Base-by-base conservation (phyloP, 2,888 invertebrate genomes). In the Amaurobius ferox region DNA sequence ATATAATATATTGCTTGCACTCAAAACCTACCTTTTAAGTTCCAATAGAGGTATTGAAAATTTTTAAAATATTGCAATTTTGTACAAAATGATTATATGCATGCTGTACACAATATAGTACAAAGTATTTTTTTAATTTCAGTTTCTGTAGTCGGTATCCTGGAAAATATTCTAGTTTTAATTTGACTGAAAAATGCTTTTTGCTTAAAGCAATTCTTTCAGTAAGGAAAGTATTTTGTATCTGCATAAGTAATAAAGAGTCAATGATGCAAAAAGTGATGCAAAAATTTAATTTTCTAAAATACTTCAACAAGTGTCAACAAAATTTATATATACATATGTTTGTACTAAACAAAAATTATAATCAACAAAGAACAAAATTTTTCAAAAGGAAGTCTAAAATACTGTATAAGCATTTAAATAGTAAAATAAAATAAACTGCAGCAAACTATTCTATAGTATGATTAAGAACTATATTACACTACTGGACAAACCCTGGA, bases 281-380 rank as follows among this genome's bases (percentile, higher is more conserved):
- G 55, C 55, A 55, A 55, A 55, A 55, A 23, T 23, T 55, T 55
- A 23, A 55, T 55, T 55, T 55, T 55, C 55, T 55, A 55, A 55
- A 55, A 55, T 55, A 55, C 23, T 44, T 55, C 55, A 55, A 55
- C 55, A 55, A 55, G 55, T 55, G 55, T 55, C 55, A 55, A 55
- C 55, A 55, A 55, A 55, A 55, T 55, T 55, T 55, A 44, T 35
- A 35, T 35, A 35, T 35, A 35, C 9, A 35, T 35, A 7, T 35
- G 9, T 35, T 35, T 35, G 23, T 55, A 55, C 23, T 55, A 6
- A 23, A 55, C 23, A 55, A 55, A 6, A 55, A 23, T 23, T 55
- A 55, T 23, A 55, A 55, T 55, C 19, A 55, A 55, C 55, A 55
- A 23, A 55, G 55, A 55, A 35, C 11, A 44, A 55, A n/a, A 7